Evolutionary conservation across 2,888 invertebrate genomes (phyloP).

Genomic region (Rotaria magnacalcarata): DNA sequence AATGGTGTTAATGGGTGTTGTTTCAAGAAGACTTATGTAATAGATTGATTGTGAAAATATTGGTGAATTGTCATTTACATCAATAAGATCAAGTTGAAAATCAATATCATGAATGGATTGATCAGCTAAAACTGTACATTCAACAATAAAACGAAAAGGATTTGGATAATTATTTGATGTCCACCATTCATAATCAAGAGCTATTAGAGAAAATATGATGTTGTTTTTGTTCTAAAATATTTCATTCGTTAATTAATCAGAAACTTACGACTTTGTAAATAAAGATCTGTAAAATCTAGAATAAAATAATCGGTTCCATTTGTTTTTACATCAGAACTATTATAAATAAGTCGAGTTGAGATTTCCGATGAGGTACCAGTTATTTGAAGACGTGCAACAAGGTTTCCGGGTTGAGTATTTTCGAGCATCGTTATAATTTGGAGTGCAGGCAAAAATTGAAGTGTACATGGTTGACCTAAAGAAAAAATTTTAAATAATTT

Average conservation of each 20-base stretch:
- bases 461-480: conserved; percentile 23
- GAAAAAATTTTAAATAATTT: too few species aligned
- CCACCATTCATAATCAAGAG: conserved; percentile 35
- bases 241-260: too few species aligned
- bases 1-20: neutral
- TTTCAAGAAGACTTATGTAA: neutral
- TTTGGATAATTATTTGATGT: conserved; percentile 28
- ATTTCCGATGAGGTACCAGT: neutral
- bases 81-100: conserved; percentile 31
- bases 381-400: conserved; percentile 9
- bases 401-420: conserved; percentile 1
- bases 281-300: conserved; percentile 13
- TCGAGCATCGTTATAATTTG: neutral
- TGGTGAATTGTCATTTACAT: conserved; percentile 16
- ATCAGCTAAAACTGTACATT: neutral
- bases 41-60: neutral
- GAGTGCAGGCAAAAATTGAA: conserved; percentile 24
- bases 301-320: conserved; percentile 35
- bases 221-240: too few species aligned
- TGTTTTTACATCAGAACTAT: conserved; percentile 22
- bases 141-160: conserved; percentile 23
- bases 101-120: neutral
- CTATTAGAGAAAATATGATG: neutral
- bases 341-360: neutral
- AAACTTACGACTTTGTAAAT: conserved; percentile 16